Base-by-base conservation (phyloP, 2,113 vertebrate genomes). In the Motacilla alba region DNA sequence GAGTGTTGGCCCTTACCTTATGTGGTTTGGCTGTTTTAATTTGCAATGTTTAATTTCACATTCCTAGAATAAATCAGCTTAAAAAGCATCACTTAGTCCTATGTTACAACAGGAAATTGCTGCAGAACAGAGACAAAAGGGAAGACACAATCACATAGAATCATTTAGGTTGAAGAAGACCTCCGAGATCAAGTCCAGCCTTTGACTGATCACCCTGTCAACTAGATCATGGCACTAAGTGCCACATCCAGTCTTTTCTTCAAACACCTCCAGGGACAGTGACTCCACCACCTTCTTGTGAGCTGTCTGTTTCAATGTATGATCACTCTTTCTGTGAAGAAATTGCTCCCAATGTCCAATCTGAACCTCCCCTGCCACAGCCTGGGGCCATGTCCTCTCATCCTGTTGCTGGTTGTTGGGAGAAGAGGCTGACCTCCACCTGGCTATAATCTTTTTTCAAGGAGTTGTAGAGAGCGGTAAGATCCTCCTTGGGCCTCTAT, bases 1-100 rank as follows among this genome's bases (percentile, higher is more conserved):
- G 5, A 41, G 12, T n/a, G 19, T 66, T 66, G 24, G 43, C 23
- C 30, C 30, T 56, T 75, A 56, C 18, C n/a, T 59, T 59, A 4
- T n/a, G 12, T 47, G 19, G n/a, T 66, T 66, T 75, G 24, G 6
- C 24, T 47, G 19, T 15, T 47, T 47, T 16, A 31, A 46, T 56
- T 56, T 0, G 0, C 23, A 75, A 11, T 41, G n/a, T 56, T 49
- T 66, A n/a, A 49, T 56, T 75, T 74, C 0, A 0, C 28, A 66
- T 56, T 84, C n/a, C 43, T 75, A 66, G 8, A 66, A n/a, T 56
- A 66, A 85, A 49, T 49, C 23, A n/a, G 8, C 15, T 47, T 47
- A 0, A 56, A 46, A 74, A 46, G 4, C 19, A 24, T 30, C 13
- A 7, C 15, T 49, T 75, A n/a, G 10, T 47, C 13, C 8, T 55